Base-by-base conservation (phyloP, 2,113 vertebrate species). In the Psittacula cyanocephala region DNA sequence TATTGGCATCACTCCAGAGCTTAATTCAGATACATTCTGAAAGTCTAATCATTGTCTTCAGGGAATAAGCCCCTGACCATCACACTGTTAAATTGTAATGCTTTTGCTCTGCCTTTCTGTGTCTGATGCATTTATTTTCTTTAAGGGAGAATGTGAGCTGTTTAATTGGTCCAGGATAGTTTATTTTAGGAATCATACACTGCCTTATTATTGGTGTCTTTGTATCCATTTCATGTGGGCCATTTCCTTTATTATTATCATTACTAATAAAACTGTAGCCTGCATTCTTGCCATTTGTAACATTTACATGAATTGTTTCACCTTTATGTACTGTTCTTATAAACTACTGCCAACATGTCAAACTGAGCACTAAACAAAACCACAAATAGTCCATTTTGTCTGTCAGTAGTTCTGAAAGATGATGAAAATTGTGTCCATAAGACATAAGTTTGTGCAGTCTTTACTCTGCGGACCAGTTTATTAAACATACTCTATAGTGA, bases 21-120 rank as follows among this genome's bases (percentile, higher is more conserved):
- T 78, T 94, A 95, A 95, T 96, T 77, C 91, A 52, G 67, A 43
- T 88, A 86, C 3, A 9, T 89, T 94, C 64, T 88, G 75, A 86
- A 96, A 93, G 91, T 68, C 75, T 96, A 93, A 89, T 96, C 57
- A 69, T 67, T 55, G 89, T 79, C 81, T 78, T 83, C 53, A 78
- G 67, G 82, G 88, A 95, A 88, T 81, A 84, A 95, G 81, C 60
- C 78, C 91, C 75, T 91, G 89, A 89, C 75, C 87, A 89, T 43
- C 63, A 92, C 33, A 62, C 27, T 75, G 76, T 50, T 91, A 88
- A 75, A 91, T 4, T 84, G 69, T 43, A 86, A 52, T 25, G 50
- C 47, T 88, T 28, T 88, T 95, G 75, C 52, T 91, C 62, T 86
- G 65, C 29, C 64, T 86, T 85, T 81, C 62, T 64, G 16, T 65